These are phyloP conservation scores for Hippocampus guttulatus DNA, from an alignment of 2,113 vertebrate species.

Conservation along the genomic window DNA sequence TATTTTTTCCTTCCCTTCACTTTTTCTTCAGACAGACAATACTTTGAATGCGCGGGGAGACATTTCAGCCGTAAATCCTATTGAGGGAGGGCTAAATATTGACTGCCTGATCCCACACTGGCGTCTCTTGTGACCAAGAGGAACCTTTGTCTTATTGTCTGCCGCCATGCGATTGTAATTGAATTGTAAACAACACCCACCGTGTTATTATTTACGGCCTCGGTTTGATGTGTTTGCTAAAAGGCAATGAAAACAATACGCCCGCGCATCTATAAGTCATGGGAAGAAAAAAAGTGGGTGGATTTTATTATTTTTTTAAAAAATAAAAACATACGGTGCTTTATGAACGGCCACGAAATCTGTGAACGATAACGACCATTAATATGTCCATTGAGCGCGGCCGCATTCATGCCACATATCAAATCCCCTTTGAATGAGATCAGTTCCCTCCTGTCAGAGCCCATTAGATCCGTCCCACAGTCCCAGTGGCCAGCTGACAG, in stretches of 20 bases:
- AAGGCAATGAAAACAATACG: slow-evolving; percentile 77
- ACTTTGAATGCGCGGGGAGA: slow-evolving; percentile 38
- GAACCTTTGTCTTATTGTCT: slow-evolving; percentile 46
- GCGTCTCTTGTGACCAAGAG: slow-evolving; percentile 44
- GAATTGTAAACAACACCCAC: slow-evolving; percentile 68
- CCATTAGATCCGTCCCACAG: slow-evolving; percentile 95
- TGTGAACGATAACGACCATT: slow-evolving; percentile 92
- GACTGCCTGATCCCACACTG: slow-evolving; percentile 48
- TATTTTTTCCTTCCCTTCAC: background rate
- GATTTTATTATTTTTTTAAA: slow-evolving; percentile 30
- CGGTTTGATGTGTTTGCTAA: slow-evolving; percentile 85
- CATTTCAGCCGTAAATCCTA: slow-evolving; percentile 47
- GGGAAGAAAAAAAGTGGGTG: slow-evolving; percentile 66
- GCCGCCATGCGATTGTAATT: slow-evolving; percentile 54
- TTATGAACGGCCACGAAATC: slow-evolving; percentile 83
- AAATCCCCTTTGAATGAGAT: slow-evolving; percentile 97
- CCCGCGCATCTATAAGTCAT: slow-evolving; percentile 95
- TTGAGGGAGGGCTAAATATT: slow-evolving; percentile 49
- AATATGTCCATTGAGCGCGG: slow-evolving; percentile 91
- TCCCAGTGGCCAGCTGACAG: slow-evolving; percentile 94
- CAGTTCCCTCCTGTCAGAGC: slow-evolving; percentile 98
- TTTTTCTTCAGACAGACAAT: slow-evolving; percentile 25
- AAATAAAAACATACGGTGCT: slow-evolving; percentile 58
- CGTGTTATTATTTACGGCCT: slow-evolving; percentile 70
- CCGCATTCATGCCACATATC: slow-evolving; percentile 95